phyloP scores from a whole-genome alignment of 2,113 vertebrate genomes.

The Leptodactylus fuscus region DNA sequence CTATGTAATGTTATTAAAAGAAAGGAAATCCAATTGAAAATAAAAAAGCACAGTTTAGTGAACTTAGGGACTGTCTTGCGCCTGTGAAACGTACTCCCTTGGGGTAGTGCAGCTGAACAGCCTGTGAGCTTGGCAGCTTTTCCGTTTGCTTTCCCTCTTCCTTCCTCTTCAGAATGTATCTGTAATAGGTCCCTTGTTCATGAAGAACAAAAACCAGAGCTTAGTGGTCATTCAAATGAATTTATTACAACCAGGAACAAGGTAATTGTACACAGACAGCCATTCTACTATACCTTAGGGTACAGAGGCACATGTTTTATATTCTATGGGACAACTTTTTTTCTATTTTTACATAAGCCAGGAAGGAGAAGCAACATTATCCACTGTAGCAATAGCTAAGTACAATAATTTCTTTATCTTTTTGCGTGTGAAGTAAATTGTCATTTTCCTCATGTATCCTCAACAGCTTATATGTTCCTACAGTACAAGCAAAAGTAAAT shows the following conservation, averaged over 20 bases:
- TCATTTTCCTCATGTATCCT: not conserved
- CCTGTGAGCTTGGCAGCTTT: constrained; percentile 78
- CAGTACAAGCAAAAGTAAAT: no score
- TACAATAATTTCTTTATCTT: constrained; percentile 63
- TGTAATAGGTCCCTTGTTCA: constrained; percentile 87
- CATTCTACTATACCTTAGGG: constrained; percentile 64
- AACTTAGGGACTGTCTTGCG: constrained; percentile 64
- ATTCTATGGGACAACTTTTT: constrained; percentile 66
- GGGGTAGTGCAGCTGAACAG: constrained; percentile 68
- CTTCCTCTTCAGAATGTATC: constrained; percentile 80
- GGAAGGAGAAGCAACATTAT: constrained; percentile 48
- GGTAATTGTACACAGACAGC: constrained; percentile 82
- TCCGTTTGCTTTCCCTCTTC: constrained; percentile 83
- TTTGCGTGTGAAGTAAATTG: constrained; percentile 32
- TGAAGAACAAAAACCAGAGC: constrained; percentile 79
- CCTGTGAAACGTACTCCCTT: constrained; percentile 71
- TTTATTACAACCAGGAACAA: constrained; percentile 78
- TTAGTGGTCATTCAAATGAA: constrained; percentile 82
- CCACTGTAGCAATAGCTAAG: constrained; percentile 61
- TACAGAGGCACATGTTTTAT: constrained; percentile 65
- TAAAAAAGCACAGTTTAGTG: constrained; percentile 12
- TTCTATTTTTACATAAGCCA: not conserved
- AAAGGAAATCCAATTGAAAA: constrained; percentile 49
- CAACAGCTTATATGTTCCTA: no score
- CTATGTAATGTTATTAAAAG: constrained; percentile 57